Conservation (phyloP, 1,140 invertebrate species). For the Temnothorax nylanderi region DNA sequence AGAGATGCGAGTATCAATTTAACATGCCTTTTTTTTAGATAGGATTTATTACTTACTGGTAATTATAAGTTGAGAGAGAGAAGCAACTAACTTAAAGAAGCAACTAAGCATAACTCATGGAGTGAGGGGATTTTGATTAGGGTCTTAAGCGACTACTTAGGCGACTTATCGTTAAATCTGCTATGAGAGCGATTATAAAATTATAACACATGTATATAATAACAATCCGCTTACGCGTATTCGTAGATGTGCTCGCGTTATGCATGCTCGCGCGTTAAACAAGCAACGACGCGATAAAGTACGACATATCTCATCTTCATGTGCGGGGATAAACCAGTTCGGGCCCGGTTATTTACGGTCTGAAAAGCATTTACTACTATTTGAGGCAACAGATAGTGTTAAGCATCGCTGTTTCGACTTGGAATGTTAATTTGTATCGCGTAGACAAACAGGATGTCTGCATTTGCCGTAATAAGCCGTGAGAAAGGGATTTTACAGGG, state of each 20-base stretch:
- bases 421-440: constrained; percentile 35
- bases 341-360: not conserved
- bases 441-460: constrained; percentile 21
- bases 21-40: no score
- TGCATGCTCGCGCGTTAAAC: constrained; percentile 18
- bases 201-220: constrained; percentile 17
- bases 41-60: not conserved
- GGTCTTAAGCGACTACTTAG: not conserved
- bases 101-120: not conserved
- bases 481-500: not conserved
- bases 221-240: constrained; percentile 21
- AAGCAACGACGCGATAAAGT: constrained; percentile 26
- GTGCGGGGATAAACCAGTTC: constrained; percentile 19
- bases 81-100: not conserved
- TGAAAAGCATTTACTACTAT: constrained; percentile 37
- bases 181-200: constrained; percentile 13
- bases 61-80: not conserved
- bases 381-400: constrained; percentile 14
- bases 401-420: constrained; percentile 10
- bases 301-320: constrained; percentile 23
- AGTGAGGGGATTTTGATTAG: not conserved
- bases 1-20: no score
- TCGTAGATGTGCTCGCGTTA: not conserved
- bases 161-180: not conserved
- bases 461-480: constrained; percentile 5